phyloP scores from a whole-genome alignment of 2,888 invertebrate genomes.

The Catocala fraxini region DNA sequence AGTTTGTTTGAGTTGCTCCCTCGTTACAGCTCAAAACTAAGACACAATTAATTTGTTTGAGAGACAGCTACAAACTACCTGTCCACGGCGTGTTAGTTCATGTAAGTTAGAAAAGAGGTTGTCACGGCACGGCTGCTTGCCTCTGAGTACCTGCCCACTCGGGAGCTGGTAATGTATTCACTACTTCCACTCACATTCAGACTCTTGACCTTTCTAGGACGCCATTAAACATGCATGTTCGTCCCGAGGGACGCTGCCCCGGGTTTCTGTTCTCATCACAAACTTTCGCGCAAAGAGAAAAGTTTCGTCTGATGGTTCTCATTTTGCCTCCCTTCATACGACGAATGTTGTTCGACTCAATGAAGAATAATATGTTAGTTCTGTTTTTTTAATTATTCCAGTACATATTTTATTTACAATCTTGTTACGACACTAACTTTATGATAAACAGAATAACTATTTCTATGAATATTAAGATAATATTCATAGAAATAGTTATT shows the following conservation, averaged over 20 bases:
- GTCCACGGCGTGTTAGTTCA: constrained; percentile 73
- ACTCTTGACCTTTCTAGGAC: constrained; percentile 85
- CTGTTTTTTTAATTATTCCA: constrained; percentile 53
- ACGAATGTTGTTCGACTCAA: constrained; percentile 60
- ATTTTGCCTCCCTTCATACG: constrained; percentile 73
- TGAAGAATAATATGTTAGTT: constrained; percentile 60
- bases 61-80: constrained; percentile 85
- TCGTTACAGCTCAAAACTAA: constrained; percentile 80
- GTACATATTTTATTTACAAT: constrained; percentile 35
- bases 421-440: too few relatives aligned
- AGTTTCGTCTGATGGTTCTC: constrained; percentile 76
- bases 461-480: too few relatives aligned
- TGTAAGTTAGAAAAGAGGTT: constrained; percentile 78
- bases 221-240: constrained; percentile 84
- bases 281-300: constrained; percentile 82
- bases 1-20: constrained; percentile 77
- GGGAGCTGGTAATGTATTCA: constrained; percentile 83
- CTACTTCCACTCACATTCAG: constrained; percentile 74
- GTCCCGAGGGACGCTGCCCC: constrained; percentile 74
- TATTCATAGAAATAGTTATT: too few relatives aligned
- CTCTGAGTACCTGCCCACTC: constrained; percentile 64
- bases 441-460: too few relatives aligned
- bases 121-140: constrained; percentile 66
- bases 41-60: constrained; percentile 85
- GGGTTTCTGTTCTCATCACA: constrained; percentile 78